Evolutionary conservation across 2,797 vertebrate species (phyloP), one percentile per base, ranked within the genome.

Genomic region (Lithobates sylvaticus): DNA sequence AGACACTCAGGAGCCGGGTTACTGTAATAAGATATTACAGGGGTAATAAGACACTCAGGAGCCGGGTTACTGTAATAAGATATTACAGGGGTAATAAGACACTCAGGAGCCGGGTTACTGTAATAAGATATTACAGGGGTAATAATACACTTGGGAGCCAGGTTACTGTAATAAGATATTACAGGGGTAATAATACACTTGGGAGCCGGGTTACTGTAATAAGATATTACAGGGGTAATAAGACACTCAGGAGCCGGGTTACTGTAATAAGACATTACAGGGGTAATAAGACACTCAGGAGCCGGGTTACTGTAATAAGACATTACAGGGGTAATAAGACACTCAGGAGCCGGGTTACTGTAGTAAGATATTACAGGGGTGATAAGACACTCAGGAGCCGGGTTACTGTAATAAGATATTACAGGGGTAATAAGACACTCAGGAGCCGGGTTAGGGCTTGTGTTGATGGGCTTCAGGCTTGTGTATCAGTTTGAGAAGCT

Each of bases 371-470:
- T 78, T 65, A 78, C 21, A 54, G 61, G 58, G 29, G 32, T 27
- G 44, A 78, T 65, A 65, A 65, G 58, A 61, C 76, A 39, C 54
- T 78, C 76, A 26, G 54, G 71, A 73, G 71, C 92, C 85, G 23
- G 95, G 58, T 21, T 87, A 44, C 76, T 93, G 92, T 89, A 95
- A 94, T 76, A 61, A 32, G 29, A 61, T 23, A 18, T 76, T 65
- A 65, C n/a, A n/a, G n/a, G n/a, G n/a, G 64, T 42, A 67, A 67
- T 10, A 44, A n/a, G 36, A 21, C 61, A 3, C n/a, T 68, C 77
- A 2, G 42, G 50, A 29, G 65, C 16, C 23, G 4, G 16, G 42
- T n/a, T 61, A 47, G 42, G 42, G 10, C 9, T 6, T 12, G 10
- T 44, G 42, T 44, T 12, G 10, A 10, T 6, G 9, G 42, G 42